Percentiles rank a stretch among this genome's conserved stretches.
phyloP scores from a whole-genome alignment of 2,797 vertebrate species.

The Gymnocypris eckloni region DNA sequence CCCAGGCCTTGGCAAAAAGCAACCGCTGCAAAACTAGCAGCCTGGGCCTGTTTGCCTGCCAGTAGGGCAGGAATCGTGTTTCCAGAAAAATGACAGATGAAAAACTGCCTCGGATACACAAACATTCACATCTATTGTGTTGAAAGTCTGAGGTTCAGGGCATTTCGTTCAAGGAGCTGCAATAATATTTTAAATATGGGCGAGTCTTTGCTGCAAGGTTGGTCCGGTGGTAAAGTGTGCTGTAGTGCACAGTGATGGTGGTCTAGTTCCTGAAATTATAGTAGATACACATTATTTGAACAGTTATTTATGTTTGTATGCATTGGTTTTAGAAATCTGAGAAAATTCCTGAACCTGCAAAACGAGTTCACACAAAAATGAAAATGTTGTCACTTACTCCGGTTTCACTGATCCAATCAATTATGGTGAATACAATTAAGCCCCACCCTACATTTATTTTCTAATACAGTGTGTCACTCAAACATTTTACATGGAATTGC shows the following conservation, averaged over 20 bases:
- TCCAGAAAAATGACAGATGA: slow-evolving; percentile 53
- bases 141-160: slow-evolving; percentile 59
- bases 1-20: slow-evolving; percentile 41
- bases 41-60: slow-evolving; percentile 50
- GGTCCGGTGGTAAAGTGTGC: slow-evolving; percentile 56
- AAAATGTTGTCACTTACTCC: not conserved
- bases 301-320: not conserved
- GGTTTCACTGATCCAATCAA: not conserved
- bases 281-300: not conserved
- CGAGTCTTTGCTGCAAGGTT: slow-evolving; percentile 45
- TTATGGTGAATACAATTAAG: not conserved
- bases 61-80: slow-evolving; percentile 46
- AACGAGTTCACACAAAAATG: not conserved
- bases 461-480: not conserved
- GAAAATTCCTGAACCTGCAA: slow-evolving; percentile 1
- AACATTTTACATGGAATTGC: not conserved
- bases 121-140: slow-evolving; percentile 48
- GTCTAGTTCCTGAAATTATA: not conserved
- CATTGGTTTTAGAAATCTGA: not conserved
- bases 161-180: slow-evolving; percentile 45
- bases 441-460: not conserved
- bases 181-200: slow-evolving; percentile 52
- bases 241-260: slow-evolving; percentile 31
- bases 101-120: slow-evolving; percentile 40
- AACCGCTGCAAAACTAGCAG: slow-evolving; percentile 64